Conservation (phyloP, 1,140 invertebrate genomes). For the Brachionus plicatilis region DNA sequence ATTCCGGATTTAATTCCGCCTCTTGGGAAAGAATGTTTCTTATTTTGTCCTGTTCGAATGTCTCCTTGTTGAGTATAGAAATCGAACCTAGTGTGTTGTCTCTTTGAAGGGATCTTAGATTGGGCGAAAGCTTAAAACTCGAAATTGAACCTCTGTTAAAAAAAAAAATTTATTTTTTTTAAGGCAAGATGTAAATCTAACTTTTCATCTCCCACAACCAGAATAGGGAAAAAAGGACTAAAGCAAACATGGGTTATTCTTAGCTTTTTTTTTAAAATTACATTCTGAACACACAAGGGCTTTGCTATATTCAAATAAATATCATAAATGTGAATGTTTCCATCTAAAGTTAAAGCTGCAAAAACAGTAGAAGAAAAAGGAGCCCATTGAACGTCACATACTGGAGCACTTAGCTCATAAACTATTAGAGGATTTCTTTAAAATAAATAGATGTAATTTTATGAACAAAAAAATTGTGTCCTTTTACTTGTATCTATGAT, state of each 20-base stretch:
- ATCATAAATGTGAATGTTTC: constrained; percentile 78
- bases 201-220: constrained; percentile 86
- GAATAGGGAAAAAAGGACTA: constrained; percentile 73
- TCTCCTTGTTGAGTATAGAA: constrained; percentile 24
- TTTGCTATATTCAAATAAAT: constrained; percentile 84
- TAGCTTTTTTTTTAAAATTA: constrained; percentile 74
- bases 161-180: not conserved
- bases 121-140: constrained; percentile 81
- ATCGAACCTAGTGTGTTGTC: not conserved
- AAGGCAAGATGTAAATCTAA: constrained; percentile 55
- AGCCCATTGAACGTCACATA: constrained; percentile 86
- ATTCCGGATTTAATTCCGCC: not conserved
- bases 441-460: constrained; percentile 38
- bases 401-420: constrained; percentile 79
- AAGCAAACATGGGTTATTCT: constrained; percentile 79
- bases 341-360: constrained; percentile 80
- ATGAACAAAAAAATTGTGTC: not conserved
- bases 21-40: not conserved
- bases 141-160: constrained; percentile 69
- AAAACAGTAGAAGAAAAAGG: constrained; percentile 89
- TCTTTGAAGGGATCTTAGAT: constrained; percentile 70
- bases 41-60: constrained; percentile 14
- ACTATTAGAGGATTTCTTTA: constrained; percentile 78
- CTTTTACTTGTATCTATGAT: constrained; percentile 60
- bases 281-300: constrained; percentile 75